Evolutionary conservation across 2,888 invertebrate species (phyloP).

Genomic region (Ectemnius lituratus): DNA sequence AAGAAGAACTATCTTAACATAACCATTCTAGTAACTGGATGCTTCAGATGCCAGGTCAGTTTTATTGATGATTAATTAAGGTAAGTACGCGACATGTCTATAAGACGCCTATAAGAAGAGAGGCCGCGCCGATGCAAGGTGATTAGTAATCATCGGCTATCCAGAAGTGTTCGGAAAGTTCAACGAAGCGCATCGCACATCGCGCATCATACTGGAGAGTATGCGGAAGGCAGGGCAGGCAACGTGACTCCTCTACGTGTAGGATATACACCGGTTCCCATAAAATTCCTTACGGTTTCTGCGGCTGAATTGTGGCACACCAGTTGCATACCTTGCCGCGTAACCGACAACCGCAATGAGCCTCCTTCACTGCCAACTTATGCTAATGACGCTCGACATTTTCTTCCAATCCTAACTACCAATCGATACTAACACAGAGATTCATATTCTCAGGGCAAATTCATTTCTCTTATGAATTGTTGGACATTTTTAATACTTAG

Average conservation of each 20-base stretch:
- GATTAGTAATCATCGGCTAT: too few species aligned
- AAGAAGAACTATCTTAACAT: too few species aligned
- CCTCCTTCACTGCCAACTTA: constrained; percentile 35
- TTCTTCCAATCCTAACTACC: neutral
- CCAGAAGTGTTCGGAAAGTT: neutral
- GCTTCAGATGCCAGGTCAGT: too few species aligned
- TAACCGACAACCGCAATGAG: constrained; percentile 50
- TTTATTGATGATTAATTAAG: too few species aligned
- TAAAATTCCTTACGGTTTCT: constrained; percentile 71
- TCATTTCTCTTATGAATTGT: neutral
- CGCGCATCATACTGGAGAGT: constrained; percentile 22
- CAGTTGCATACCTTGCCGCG: constrained; percentile 45
- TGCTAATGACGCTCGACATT: constrained; percentile 40
- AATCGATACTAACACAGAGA: too few species aligned
- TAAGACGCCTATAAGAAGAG: too few species aligned
- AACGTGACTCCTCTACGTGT: constrained; percentile 36
- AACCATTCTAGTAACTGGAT: too few species aligned
- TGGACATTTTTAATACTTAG: too few species aligned
- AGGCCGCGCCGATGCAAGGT: too few species aligned
- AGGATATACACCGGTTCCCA: constrained; percentile 60
- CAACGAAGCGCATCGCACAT: constrained; percentile 13
- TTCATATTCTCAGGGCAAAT: neutral
- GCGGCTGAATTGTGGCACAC: constrained; percentile 63
- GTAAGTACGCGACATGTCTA: too few species aligned
- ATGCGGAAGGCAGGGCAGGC: constrained; percentile 48